These are phyloP conservation scores for Keiferia lycopersicella DNA, from an alignment of 2,888 invertebrate species.

Conservation along the genomic window DNA sequence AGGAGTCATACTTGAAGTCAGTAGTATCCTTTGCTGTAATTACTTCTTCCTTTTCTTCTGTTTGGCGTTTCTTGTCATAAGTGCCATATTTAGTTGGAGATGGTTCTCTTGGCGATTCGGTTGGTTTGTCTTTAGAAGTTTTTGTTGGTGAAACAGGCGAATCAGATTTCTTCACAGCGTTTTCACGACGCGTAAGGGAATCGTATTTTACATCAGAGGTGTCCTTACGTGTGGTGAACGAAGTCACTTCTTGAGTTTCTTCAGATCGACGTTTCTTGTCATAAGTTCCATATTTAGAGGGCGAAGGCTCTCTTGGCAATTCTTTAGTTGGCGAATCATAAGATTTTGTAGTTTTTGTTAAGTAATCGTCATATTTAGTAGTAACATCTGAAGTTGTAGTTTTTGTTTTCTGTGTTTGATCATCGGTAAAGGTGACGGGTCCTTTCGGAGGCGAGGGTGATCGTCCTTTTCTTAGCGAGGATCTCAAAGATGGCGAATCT, in stretches of 20 bases:
- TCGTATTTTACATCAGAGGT: constrained; percentile 30
- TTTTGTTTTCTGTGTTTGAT: constrained; percentile 32
- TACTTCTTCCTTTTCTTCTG: constrained; percentile 30
- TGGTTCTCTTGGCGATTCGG: constrained; percentile 2
- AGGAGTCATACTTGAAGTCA: constrained; percentile 42
- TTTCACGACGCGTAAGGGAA: constrained; percentile 28
- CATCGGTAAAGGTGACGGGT: constrained; percentile 44
- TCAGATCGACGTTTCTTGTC: constrained; percentile 43
- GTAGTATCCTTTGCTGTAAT: constrained; percentile 36
- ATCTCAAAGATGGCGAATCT: constrained; percentile 31
- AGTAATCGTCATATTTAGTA: constrained; percentile 32
- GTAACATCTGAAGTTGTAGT: constrained; percentile 29
- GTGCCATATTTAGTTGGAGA: constrained; percentile 46
- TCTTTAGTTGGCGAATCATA: constrained; percentile 22
- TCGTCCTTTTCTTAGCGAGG: constrained; percentile 39
- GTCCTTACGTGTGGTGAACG: constrained; percentile 18
- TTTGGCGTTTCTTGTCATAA: constrained; percentile 45
- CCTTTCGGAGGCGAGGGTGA: constrained; percentile 56
- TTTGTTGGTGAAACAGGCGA: constrained; percentile 19
- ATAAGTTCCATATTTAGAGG: constrained; percentile 47
- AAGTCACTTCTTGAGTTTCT: constrained; percentile 28
- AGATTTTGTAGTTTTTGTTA: constrained; percentile 27
- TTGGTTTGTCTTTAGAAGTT: background rate
- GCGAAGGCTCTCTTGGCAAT: constrained; percentile 26
- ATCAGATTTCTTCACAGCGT: constrained; percentile 19